Base-by-base conservation (phyloP, 2,888 invertebrate genomes). In the Megalurothrips usitatus region DNA sequence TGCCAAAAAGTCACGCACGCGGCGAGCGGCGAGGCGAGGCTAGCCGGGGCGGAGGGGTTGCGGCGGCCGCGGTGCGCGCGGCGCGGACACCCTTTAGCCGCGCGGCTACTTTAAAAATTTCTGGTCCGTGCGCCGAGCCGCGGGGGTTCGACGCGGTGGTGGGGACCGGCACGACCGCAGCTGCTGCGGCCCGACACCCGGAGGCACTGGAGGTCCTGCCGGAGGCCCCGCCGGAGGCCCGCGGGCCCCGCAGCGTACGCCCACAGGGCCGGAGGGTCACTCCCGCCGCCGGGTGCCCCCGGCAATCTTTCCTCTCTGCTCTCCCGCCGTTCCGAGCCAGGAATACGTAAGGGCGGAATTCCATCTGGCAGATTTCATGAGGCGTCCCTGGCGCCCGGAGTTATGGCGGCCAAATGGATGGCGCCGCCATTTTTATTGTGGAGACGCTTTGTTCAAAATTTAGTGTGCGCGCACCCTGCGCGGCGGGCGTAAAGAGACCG, bases 361-460 rank as follows among this genome's bases (percentile, higher is more conserved):
- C 68, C 68, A 75, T 75, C 68, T 75, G 68, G 68, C 68, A 75
- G 68, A 75, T 75, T 75, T 75, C 68, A 75, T 75, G 68, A 75
- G 68, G 26, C 68, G 68, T 75, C 68, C 68, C 68, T 26, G 68
- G 68, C 68, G 68, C 68, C 68, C 68, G 2, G 68, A 75, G 68
- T 75, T 75, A 75, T 26, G 26, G 68, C 68, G 68, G 23, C 23
- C 26, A 23, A 58, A 58, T 26, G 68, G 68, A 23, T 26, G 23
- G 68, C 23, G 26, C 1, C 8, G 23, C 68, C 68, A 75, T 75
- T 75, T 75, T 75, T 75, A 75, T 75, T 75, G 68, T 23, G 68
- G 68, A 75, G 68, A 26, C 68, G 68, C 68, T 75, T 75, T 75
- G 68, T 75, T 75, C 68, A 75, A 75, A 75, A 75, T 75, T 75